Evolutionary conservation across 2,113 vertebrate species (phyloP).

Genomic region (Dolichotis patagonum): DNA sequence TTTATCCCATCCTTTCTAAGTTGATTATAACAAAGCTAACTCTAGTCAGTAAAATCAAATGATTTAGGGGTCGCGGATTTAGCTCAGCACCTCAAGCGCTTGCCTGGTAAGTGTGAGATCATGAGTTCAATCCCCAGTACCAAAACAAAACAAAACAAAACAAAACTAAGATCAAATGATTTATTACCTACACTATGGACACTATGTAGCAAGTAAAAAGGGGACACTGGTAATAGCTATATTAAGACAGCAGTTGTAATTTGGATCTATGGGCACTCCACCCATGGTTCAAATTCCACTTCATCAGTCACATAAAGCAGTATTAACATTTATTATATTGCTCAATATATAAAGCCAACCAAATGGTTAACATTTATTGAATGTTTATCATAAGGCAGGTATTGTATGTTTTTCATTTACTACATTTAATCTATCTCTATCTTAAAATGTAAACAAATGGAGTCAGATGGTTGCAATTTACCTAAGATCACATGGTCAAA

Average conservation of each 20-base stretch:
- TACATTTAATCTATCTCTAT: background rate
- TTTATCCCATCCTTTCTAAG: background rate
- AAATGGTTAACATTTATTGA: background rate
- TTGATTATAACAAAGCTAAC: background rate
- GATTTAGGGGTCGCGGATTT: background rate
- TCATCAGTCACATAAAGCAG: background rate
- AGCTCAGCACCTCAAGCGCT: too few species aligned
- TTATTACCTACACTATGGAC: background rate
- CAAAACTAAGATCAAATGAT: too few species aligned
- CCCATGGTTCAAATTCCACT: background rate
- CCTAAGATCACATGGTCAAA: background rate
- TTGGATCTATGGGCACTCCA: background rate
- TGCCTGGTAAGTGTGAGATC: too few species aligned
- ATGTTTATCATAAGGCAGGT: background rate
- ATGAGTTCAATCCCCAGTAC: too few species aligned
- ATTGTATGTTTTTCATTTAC: background rate
- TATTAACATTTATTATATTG: background rate
- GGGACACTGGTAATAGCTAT: background rate
- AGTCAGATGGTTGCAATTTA: background rate
- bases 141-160: too few species aligned
- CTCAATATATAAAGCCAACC: background rate
- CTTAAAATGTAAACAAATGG: slow-evolving; percentile 23
- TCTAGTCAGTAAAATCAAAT: background rate
- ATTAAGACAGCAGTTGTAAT: background rate
- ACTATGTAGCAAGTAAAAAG: background rate